A percentile compares a stretch with the other conserved stretches of the same genome.
phyloP scores from a whole-genome alignment of 2,888 invertebrate species.

The Iselma pallidipennis region DNA sequence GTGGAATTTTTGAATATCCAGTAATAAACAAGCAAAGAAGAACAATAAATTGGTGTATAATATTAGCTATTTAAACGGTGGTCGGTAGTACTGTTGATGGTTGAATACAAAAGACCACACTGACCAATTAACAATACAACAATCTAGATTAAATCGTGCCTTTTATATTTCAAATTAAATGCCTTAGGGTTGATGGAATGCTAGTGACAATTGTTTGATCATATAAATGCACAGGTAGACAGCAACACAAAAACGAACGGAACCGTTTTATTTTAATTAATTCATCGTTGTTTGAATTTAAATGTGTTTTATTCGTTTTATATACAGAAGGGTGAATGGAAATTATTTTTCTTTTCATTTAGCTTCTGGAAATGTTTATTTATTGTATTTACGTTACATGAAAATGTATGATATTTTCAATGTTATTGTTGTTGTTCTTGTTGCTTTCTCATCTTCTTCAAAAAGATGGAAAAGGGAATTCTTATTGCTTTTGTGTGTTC shows the following conservation, averaged over 20 bases:
- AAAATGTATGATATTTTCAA: not conserved
- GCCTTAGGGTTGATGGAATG: slow-evolving; percentile 13
- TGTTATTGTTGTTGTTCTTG: not conserved
- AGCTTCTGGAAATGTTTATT: too few relatives aligned
- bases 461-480: not conserved
- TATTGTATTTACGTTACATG: not conserved
- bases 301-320: not conserved
- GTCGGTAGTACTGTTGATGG: not conserved
- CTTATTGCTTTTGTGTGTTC: slow-evolving; percentile 3
- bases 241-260: not conserved
- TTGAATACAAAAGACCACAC: slow-evolving; percentile 1
- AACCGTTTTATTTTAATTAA: slow-evolving; percentile 1
- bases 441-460: not conserved
- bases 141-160: slow-evolving; percentile 6
- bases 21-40: too few relatives aligned
- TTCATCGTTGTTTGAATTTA: not conserved
- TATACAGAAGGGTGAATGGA: not conserved
- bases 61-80: not conserved
- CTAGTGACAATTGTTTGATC: slow-evolving; percentile 21
- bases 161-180: slow-evolving; percentile 17
- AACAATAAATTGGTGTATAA: not conserved
- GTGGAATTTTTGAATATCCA: too few relatives aligned
- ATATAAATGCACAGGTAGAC: not conserved
- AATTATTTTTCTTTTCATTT: not conserved
- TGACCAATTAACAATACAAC: slow-evolving; percentile 16